Percentiles rank a stretch among this genome's conserved stretches.
Conservation (phyloP, 2,113 vertebrate genomes). For the Lepus europaeus region DNA sequence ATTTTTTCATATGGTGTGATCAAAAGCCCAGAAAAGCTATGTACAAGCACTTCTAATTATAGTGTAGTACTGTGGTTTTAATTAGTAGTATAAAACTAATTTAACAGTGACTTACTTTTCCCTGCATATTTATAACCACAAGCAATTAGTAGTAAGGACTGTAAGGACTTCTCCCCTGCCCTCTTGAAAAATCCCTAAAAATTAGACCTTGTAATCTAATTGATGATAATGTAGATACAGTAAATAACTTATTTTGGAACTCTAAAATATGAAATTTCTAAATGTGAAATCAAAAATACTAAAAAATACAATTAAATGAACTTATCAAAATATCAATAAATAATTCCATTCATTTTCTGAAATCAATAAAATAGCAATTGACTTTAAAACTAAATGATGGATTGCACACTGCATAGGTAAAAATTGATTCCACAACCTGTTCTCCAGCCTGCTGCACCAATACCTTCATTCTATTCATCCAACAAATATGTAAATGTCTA, state of each 20-base stretch:
- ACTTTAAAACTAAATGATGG: neutral
- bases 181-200: constrained; percentile 57
- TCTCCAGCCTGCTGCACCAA: neutral
- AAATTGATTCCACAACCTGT: neutral
- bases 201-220: neutral
- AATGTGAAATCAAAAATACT: constrained; percentile 15
- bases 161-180: neutral
- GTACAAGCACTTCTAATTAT: constrained; percentile 42
- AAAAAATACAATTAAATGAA: neutral
- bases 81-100: constrained; percentile 64
- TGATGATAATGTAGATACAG: neutral
- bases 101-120: constrained; percentile 51
- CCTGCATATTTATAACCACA: constrained; percentile 43
- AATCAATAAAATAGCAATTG: neutral
- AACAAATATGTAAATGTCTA: neutral
- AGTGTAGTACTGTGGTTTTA: constrained; percentile 9
- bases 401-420: neutral
- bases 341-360: constrained; percentile 38
- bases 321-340: neutral
- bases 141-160: neutral
- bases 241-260: constrained; percentile 35
- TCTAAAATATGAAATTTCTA: constrained; percentile 38
- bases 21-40: constrained; percentile 56
- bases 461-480: neutral
- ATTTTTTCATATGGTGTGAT: constrained; percentile 38